A percentile compares a stretch with the other conserved stretches of the same genome.
These are phyloP conservation scores for Lacerta bilineata DNA, from an alignment of 2,797 vertebrate genomes.

Conservation along the genomic window DNA sequence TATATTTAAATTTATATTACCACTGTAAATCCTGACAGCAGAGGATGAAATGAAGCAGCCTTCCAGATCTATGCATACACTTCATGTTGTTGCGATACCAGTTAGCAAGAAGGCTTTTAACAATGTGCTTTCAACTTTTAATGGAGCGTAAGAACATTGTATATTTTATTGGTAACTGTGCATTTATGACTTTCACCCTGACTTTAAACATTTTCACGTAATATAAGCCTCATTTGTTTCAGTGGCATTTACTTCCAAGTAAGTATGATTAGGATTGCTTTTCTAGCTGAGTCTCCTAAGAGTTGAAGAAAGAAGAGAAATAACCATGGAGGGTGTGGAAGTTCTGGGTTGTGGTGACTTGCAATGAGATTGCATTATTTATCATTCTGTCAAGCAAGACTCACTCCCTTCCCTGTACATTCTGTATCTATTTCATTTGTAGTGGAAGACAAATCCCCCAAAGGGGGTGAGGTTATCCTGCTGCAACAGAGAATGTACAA, in stretches of 20 bases:
- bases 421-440: constrained; percentile 32
- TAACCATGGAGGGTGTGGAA: not conserved
- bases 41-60: constrained; percentile 54
- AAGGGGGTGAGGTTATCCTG: not conserved
- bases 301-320: not conserved
- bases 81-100: constrained; percentile 16
- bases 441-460: not conserved
- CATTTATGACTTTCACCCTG: not conserved
- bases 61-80: constrained; percentile 32
- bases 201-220: not conserved
- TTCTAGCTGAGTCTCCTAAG: not conserved
- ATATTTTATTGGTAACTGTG: constrained; percentile 19
- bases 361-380: not conserved
- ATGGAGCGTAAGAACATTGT: constrained; percentile 39
- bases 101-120: constrained; percentile 40
- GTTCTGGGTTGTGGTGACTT: not conserved
- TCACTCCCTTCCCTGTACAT: not conserved
- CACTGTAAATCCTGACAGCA: constrained; percentile 28
- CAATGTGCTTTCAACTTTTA: constrained; percentile 24
- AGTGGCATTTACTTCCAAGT: not conserved
- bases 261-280: not conserved
- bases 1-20: constrained; percentile 64
- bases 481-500: not conserved
- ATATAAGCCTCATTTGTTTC: constrained; percentile 23
- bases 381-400: constrained; percentile 24